These are phyloP conservation scores for Eciton burchellii DNA, from an alignment of 1,140 invertebrate species.

Conservation along the genomic window DNA sequence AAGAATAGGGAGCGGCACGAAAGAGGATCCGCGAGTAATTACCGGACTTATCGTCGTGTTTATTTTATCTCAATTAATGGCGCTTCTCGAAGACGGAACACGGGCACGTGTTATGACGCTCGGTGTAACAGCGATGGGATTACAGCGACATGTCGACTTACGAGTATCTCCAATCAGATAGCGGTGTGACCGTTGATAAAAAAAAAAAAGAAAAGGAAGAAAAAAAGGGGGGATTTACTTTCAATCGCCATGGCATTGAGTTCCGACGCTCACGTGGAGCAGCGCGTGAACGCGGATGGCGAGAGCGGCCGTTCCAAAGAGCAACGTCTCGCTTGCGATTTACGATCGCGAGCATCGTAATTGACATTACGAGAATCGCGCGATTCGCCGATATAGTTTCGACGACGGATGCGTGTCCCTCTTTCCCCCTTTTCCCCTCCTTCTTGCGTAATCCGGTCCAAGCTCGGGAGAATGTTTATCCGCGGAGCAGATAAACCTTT, in stretches of 20 bases:
- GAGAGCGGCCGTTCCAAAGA: constrained; percentile 48
- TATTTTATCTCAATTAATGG: neutral
- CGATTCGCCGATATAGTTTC: constrained; percentile 5
- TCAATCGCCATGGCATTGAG: constrained; percentile 74
- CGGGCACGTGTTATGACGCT: neutral
- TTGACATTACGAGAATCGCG: constrained; percentile 6
- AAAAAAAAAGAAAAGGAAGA: constrained; percentile 65
- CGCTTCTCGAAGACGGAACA: constrained; percentile 5
- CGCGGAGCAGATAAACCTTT: constrained; percentile 43
- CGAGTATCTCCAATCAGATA: constrained; percentile 37
- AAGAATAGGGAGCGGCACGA: no score
- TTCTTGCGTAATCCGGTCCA: constrained; percentile 22
- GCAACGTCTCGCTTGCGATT: constrained; percentile 21
- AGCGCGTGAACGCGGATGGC: constrained; percentile 82
- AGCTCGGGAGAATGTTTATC: constrained; percentile 17
- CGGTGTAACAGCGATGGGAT: constrained; percentile 47
- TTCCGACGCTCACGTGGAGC: constrained; percentile 79
- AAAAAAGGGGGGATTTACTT: no score
- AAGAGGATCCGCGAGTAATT: neutral
- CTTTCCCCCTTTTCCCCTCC: neutral
- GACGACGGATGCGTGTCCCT: neutral
- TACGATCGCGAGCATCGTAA: constrained; percentile 8
- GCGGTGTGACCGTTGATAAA: constrained; percentile 2
- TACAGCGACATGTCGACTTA: constrained; percentile 53
- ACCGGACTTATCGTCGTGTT: neutral